phyloP scores from a whole-genome alignment of 1,140 invertebrate genomes.

The Lepidurus packardi region DNA sequence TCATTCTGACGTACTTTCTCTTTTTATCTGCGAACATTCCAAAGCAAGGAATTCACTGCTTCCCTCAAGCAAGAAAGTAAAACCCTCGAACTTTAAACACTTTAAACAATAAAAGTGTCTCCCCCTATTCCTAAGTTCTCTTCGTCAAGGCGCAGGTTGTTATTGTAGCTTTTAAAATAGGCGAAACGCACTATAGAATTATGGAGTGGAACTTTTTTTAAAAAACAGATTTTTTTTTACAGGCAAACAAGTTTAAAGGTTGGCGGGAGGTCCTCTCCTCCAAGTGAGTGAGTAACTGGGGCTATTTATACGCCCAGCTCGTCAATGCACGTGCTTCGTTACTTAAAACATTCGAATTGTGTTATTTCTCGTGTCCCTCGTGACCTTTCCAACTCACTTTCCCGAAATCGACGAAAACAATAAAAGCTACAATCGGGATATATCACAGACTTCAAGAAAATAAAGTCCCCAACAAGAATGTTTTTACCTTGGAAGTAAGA shows the following conservation, averaged over 20 bases:
- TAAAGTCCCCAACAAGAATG: conserved; percentile 22
- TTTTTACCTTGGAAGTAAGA: conserved; percentile 81
- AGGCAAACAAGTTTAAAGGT: background rate
- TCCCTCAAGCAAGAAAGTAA: too few species aligned
- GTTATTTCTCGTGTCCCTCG: background rate
- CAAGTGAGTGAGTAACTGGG: background rate
- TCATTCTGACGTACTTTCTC: too few species aligned
- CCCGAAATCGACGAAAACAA: background rate
- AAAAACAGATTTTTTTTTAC: background rate
- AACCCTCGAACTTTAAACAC: too few species aligned
- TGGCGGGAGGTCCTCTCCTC: background rate
- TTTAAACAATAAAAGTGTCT: too few species aligned
- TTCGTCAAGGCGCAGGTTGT: too few species aligned
- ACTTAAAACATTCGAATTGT: background rate
- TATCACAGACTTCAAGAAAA: conserved; percentile 22
- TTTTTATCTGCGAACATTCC: too few species aligned
- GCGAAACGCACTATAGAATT: too few species aligned
- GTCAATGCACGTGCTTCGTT: conserved; percentile 2
- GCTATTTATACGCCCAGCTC: background rate
- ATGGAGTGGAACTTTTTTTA: too few species aligned
- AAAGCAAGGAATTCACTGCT: too few species aligned
- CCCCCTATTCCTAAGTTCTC: too few species aligned
- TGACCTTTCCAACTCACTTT: background rate
- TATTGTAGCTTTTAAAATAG: too few species aligned
- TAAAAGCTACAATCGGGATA: background rate